phyloP scores from a whole-genome alignment of 2,888 invertebrate species.

The Bugulina stolonifera region DNA sequence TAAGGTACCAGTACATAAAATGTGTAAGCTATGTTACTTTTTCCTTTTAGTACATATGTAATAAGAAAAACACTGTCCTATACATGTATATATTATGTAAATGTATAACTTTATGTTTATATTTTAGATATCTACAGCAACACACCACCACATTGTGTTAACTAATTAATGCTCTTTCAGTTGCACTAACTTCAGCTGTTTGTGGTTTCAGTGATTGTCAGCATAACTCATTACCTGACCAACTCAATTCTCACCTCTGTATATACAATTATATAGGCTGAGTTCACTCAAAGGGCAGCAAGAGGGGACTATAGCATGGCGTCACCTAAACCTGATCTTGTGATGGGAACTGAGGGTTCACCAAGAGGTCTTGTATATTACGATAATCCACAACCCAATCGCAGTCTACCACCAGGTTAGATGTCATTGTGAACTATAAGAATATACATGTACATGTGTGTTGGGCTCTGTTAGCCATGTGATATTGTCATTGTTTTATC shows the following conservation, averaged over 20 bases:
- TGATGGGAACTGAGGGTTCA: slow-evolving; percentile 20
- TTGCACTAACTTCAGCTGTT: background rate
- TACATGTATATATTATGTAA: too few species aligned
- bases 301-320: slow-evolving; percentile 13
- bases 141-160: background rate
- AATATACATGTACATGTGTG: too few species aligned
- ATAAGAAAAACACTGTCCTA: too few species aligned
- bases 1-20: too few species aligned
- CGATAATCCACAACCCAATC: background rate
- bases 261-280: background rate
- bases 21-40: too few species aligned
- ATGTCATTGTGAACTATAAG: too few species aligned
- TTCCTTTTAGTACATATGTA: too few species aligned
- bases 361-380: slow-evolving; percentile 19
- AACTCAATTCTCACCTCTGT: background rate
- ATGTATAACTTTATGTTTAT: background rate
- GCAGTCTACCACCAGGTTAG: too few species aligned
- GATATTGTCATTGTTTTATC: too few species aligned
- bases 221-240: background rate
- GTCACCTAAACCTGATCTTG: slow-evolving; percentile 12
- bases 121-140: background rate
- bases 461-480: too few species aligned
- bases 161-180: background rate
- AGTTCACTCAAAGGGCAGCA: background rate
- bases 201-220: background rate